Conservation (phyloP, 2,797 vertebrate genomes). For the Cygnus olor region DNA sequence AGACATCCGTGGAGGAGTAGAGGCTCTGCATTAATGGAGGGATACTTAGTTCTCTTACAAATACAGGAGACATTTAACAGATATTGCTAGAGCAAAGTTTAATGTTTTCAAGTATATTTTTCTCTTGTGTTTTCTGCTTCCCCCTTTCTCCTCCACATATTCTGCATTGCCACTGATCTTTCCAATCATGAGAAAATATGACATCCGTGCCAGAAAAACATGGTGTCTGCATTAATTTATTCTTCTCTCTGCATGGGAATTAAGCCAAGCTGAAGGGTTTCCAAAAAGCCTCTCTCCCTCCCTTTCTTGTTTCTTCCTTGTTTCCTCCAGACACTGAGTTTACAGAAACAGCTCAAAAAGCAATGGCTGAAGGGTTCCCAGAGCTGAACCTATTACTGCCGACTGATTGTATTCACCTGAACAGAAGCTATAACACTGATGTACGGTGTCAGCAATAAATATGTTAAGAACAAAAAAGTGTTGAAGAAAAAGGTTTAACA, state of each 20-base stretch:
- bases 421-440: slow-evolving; percentile 46
- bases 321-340: not conserved
- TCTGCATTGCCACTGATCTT: not conserved
- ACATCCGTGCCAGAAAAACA: not conserved
- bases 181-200: not conserved
- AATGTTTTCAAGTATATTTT: not conserved
- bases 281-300: not conserved
- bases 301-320: not conserved
- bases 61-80: not conserved
- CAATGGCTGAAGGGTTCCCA: not conserved
- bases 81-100: not conserved
- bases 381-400: slow-evolving; percentile 2
- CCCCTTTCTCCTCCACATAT: not conserved
- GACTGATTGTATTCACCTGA: slow-evolving; percentile 23
- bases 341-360: slow-evolving; percentile 27
- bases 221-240: slow-evolving; percentile 21
- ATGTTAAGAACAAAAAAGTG: slow-evolving; percentile 53
- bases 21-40: not conserved
- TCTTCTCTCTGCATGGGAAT: slow-evolving; percentile 1
- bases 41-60: not conserved
- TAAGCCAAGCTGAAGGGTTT: not conserved
- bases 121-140: not conserved
- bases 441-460: slow-evolving; percentile 62
- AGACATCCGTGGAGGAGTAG: not conserved
- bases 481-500: slow-evolving; percentile 31